Conservation (phyloP, 2,888 invertebrate genomes). For the Chrysotoxum bicinctum region DNA sequence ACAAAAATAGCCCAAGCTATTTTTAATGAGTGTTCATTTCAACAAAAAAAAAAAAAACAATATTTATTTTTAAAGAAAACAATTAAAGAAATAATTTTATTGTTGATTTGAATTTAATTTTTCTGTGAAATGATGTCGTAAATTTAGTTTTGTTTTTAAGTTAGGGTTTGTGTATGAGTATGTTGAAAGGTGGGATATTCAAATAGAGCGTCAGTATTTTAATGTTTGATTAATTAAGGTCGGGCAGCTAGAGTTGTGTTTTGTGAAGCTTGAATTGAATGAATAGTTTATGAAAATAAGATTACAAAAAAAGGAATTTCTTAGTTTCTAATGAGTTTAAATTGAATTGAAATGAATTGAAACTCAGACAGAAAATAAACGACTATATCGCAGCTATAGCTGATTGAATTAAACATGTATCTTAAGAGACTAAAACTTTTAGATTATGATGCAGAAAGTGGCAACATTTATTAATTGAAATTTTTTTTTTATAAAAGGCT, state of each 20-base stretch:
- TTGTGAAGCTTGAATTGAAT: no score
- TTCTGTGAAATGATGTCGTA: constrained; percentile 1
- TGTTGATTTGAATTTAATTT: not conserved
- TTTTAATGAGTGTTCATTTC: not conserved
- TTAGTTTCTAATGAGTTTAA: no score
- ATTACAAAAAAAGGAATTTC: no score
- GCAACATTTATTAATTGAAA: no score
- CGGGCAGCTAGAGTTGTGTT: not conserved
- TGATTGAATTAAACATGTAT: no score
- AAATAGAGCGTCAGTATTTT: not conserved
- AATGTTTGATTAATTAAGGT: not conserved
- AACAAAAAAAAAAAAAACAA: not conserved
- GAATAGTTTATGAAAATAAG: no score
- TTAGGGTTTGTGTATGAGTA: not conserved
- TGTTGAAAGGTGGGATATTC: not conserved
- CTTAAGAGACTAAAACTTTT: no score
- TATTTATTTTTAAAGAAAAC: not conserved
- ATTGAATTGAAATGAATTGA: no score
- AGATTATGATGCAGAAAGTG: no score
- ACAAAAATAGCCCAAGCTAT: not conserved
- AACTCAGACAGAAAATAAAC: no score
- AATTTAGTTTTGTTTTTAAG: not conserved
- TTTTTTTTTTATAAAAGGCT: no score
- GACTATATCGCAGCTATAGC: no score
- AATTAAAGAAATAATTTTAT: not conserved